Conservation (phyloP, 2,888 invertebrate genomes). For the Thumatha senex region DNA sequence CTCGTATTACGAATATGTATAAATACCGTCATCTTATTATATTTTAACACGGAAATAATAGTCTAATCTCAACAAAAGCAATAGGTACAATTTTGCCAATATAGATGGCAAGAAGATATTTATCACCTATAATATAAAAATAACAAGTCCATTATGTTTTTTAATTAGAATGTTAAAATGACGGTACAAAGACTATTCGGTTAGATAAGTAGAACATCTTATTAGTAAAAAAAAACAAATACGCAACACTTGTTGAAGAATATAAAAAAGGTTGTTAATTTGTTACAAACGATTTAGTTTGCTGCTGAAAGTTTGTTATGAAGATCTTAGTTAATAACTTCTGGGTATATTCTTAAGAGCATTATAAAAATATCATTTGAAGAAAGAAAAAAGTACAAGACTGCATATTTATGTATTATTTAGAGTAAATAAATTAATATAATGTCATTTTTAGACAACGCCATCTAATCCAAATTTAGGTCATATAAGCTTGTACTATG, state of each 20-base stretch:
- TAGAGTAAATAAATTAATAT: no score
- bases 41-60: not conserved
- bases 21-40: not conserved
- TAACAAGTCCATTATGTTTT: constrained; percentile 9
- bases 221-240: constrained; percentile 19
- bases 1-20: no score
- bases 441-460: no score
- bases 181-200: constrained; percentile 19
- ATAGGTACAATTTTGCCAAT: not conserved
- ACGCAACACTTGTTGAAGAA: constrained; percentile 16
- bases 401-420: no score
- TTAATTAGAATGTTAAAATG: constrained; percentile 20
- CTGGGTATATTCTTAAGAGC: not conserved
- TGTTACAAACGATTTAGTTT: constrained; percentile 17
- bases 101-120: not conserved
- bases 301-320: constrained; percentile 14
- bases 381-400: no score
- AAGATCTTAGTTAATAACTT: constrained; percentile 10
- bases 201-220: constrained; percentile 19
- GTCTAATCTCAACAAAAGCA: not conserved
- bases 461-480: no score
- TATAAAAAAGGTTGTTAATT: constrained; percentile 19
- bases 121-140: not conserved
- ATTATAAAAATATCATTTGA: no score
- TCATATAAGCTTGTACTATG: no score